phyloP scores from a whole-genome alignment of 2,888 invertebrate species.

The Anagyrus pseudococci region DNA sequence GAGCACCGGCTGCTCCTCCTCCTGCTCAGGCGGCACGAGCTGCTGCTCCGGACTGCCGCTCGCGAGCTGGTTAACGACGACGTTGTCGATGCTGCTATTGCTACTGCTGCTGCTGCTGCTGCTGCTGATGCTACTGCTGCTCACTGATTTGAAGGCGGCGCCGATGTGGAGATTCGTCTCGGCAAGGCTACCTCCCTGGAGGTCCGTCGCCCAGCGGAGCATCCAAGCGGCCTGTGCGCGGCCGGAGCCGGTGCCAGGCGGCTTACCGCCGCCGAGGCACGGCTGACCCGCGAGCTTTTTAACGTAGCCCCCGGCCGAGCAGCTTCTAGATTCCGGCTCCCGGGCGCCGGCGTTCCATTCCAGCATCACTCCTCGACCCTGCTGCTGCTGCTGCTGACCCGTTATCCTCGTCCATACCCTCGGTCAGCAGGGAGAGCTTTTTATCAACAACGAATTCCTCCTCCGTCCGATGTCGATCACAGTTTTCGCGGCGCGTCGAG shows the following conservation, averaged over 20 bases:
- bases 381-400: neutral
- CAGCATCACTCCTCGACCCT: slow-evolving; percentile 10
- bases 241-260: neutral
- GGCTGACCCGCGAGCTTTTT: neutral
- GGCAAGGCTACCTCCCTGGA: too few species aligned
- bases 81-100: neutral
- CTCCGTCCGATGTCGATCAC: too few species aligned
- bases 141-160: slow-evolving; percentile 24
- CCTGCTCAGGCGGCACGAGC: neutral
- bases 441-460: too few species aligned
- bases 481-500: too few species aligned
- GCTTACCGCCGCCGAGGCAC: neutral
- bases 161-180: too few species aligned
- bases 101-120: slow-evolving; percentile 23
- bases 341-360: slow-evolving; percentile 8
- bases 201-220: slow-evolving; percentile 56
- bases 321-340: slow-evolving; percentile 3
- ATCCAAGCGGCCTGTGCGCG: slow-evolving; percentile 50
- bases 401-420: neutral
- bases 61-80: slow-evolving; percentile 47
- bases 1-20: slow-evolving; percentile 10
- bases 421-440: too few species aligned
- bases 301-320: neutral
- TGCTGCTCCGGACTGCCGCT: slow-evolving; percentile 38
- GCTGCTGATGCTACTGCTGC: slow-evolving; percentile 36